Evolutionary conservation across 2,113 vertebrate species (phyloP).

Genomic region (Desmodus rotundus): DNA sequence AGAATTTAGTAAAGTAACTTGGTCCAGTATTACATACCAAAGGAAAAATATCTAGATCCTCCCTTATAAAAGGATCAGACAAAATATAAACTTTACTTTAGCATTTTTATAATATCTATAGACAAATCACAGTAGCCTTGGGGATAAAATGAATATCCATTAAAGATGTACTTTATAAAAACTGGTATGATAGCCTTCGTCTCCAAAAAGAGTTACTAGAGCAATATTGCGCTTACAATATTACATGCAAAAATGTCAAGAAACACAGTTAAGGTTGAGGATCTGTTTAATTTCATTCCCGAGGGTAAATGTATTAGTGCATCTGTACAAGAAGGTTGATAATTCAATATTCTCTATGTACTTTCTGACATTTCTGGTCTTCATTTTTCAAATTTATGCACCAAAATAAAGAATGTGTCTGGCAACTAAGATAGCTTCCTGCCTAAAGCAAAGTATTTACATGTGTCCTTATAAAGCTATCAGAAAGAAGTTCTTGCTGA

Average conservation of each 20-base stretch:
- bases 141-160: slow-evolving; percentile 57
- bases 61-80: not conserved
- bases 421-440: slow-evolving; percentile 61
- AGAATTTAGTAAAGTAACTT: slow-evolving; percentile 13
- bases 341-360: slow-evolving; percentile 69
- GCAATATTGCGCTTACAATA: slow-evolving; percentile 60
- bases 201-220: slow-evolving; percentile 34
- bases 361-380: slow-evolving; percentile 71
- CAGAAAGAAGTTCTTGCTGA: slow-evolving; percentile 66
- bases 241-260: slow-evolving; percentile 65
- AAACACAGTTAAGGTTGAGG: slow-evolving; percentile 64
- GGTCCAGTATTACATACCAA: not conserved
- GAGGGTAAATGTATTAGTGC: slow-evolving; percentile 66
- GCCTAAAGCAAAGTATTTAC: slow-evolving; percentile 72
- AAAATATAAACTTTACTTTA: slow-evolving; percentile 58
- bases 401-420: slow-evolving; percentile 69
- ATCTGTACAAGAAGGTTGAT: slow-evolving; percentile 59
- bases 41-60: not conserved
- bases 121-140: slow-evolving; percentile 49
- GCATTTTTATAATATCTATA: slow-evolving; percentile 53
- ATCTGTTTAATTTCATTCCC: slow-evolving; percentile 67
- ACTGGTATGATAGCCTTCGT: slow-evolving; percentile 34
- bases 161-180: slow-evolving; percentile 58
- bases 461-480: slow-evolving; percentile 70
- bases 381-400: slow-evolving; percentile 76